Conservation (phyloP, 2,797 vertebrate species). For the Alectoris magna region DNA sequence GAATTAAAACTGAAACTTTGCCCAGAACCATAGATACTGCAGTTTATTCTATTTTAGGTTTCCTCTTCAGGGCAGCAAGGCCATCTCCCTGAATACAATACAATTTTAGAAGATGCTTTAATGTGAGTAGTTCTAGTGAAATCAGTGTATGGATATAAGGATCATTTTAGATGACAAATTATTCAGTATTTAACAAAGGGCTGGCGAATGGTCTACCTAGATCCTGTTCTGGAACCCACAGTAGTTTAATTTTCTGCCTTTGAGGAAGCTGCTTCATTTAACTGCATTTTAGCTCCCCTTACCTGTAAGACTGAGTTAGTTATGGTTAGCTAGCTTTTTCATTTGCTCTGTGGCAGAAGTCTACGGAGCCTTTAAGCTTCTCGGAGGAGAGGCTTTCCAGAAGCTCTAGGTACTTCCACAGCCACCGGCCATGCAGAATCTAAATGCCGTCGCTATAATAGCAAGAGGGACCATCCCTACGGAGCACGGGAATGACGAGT, state of each 20-base stretch:
- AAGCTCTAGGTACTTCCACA: not conserved
- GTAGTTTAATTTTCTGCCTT: not conserved
- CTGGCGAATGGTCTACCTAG: not conserved
- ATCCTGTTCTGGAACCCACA: not conserved
- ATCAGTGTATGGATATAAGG: not conserved
- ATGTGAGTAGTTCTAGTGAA: not conserved
- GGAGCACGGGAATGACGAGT: not conserved
- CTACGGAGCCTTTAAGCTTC: not conserved
- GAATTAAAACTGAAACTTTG: constrained; percentile 53
- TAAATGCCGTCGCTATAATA: not conserved
- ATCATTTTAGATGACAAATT: not conserved
- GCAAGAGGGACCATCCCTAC: not conserved
- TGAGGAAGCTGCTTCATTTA: not conserved
- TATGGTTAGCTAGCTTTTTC: rapidly evolving
- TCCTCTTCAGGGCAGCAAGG: constrained; percentile 12
- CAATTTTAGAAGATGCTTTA: not conserved
- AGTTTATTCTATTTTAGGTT: constrained; percentile 33
- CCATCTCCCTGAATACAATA: not conserved
- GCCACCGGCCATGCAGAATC: not conserved
- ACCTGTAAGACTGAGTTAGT: rapidly evolving
- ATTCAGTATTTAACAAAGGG: not conserved
- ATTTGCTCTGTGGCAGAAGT: rapidly evolving
- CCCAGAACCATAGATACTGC: constrained; percentile 16
- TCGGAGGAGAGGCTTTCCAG: rapidly evolving
- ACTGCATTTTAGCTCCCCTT: not conserved